phyloP scores from a whole-genome alignment of 1,140 invertebrate species.

The Paralvinella palmiformis region DNA sequence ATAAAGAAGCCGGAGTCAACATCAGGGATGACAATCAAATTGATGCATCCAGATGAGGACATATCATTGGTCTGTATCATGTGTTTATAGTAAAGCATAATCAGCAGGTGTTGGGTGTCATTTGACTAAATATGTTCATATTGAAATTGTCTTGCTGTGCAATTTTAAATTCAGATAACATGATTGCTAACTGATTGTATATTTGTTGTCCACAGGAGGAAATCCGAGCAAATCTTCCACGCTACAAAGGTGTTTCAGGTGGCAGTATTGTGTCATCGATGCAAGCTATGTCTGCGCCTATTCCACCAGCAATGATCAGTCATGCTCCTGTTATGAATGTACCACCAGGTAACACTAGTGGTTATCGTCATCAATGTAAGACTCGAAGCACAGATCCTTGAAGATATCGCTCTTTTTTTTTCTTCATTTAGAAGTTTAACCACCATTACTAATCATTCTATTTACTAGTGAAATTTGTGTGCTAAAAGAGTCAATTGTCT shows the following conservation, averaged over 20 bases:
- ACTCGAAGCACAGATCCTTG: background rate
- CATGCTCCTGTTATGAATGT: background rate
- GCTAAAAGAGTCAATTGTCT: no score
- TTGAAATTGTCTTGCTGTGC: background rate
- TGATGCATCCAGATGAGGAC: constrained; percentile 90
- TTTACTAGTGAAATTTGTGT: no score
- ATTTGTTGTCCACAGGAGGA: constrained; percentile 63
- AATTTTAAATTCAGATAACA: background rate
- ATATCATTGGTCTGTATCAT: constrained; percentile 66
- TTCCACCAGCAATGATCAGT: constrained; percentile 9
- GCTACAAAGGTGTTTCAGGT: constrained; percentile 57
- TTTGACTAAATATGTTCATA: background rate
- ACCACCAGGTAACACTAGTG: background rate
- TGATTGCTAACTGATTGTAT: constrained; percentile 2
- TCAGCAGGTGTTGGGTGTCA: background rate
- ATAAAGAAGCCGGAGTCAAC: constrained; percentile 64
- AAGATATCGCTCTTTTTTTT: background rate
- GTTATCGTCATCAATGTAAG: background rate
- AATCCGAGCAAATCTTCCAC: constrained; percentile 67
- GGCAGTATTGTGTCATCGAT: background rate
- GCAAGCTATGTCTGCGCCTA: background rate
- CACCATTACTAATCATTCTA: no score
- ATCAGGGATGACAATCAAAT: constrained; percentile 78
- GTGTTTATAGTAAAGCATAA: background rate
- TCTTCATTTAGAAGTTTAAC: no score